Conservation (phyloP, 2,888 invertebrate species). For the Steinernema hermaphroditum region DNA sequence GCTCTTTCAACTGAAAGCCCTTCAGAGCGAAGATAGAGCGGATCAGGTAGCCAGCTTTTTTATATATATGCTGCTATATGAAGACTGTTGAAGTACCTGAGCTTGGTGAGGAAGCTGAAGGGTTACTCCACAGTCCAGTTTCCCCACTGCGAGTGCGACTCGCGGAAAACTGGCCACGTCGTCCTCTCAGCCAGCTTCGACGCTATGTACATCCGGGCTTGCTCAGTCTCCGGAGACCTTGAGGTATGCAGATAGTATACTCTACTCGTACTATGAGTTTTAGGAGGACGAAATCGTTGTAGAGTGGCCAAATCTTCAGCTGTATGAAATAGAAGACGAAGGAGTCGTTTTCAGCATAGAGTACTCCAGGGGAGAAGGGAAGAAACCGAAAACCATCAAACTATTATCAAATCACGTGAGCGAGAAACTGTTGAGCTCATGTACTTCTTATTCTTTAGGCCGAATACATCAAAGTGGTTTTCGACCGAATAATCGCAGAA, state of each 20-base stretch:
- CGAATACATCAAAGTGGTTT: slow-evolving; percentile 87
- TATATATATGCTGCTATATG: background rate
- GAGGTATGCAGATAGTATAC: background rate
- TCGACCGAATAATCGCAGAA: slow-evolving; percentile 70
- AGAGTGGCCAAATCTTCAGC: slow-evolving; percentile 3
- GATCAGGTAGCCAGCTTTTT: slow-evolving; percentile 73
- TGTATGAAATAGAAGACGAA: slow-evolving; percentile 29
- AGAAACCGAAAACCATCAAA: slow-evolving; percentile 7
- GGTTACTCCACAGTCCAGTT: slow-evolving; percentile 92
- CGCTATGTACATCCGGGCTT: slow-evolving; percentile 67
- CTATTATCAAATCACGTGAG: slow-evolving; percentile 30
- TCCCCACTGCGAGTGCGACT: slow-evolving; percentile 90
- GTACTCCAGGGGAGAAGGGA: slow-evolving; percentile 1
- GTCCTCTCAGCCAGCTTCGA: slow-evolving; percentile 76
- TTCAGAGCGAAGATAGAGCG: slow-evolving; percentile 86
- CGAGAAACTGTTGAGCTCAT: background rate
- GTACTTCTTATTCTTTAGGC: slow-evolving; percentile 73
- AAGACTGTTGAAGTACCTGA: slow-evolving; percentile 75
- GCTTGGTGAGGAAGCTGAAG: slow-evolving; percentile 80
- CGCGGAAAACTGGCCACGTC: slow-evolving; percentile 82
- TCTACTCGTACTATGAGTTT: slow-evolving; percentile 8
- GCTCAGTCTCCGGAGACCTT: slow-evolving; percentile 34
- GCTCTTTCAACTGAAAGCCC: slow-evolving; percentile 89
- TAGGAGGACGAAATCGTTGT: slow-evolving; percentile 24
- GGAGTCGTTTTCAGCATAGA: slow-evolving; percentile 23